Evolutionary conservation across 2,888 invertebrate species (phyloP).

Genomic region (Galerucella pusilla): DNA sequence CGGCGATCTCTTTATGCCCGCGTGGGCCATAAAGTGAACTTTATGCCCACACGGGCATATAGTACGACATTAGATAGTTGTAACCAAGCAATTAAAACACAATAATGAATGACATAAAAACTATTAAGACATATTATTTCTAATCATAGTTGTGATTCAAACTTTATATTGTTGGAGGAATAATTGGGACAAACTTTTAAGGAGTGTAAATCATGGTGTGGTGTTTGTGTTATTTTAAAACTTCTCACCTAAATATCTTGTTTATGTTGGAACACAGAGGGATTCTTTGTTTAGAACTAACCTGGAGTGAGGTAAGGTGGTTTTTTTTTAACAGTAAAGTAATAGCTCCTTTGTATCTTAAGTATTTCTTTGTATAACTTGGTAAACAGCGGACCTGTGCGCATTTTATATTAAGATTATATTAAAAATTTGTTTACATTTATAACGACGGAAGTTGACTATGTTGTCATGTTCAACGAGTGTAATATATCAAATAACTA

Average conservation of each 20-base stretch:
- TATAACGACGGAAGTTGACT: not conserved
- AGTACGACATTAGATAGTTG: too few species aligned
- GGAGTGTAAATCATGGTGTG: conserved; percentile 24
- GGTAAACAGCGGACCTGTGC: not conserved
- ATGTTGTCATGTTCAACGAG: not conserved
- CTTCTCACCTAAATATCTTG: conserved; percentile 35
- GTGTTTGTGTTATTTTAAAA: conserved; percentile 30
- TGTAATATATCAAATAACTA: not conserved
- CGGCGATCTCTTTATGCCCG: too few species aligned
- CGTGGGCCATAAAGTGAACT: too few species aligned
- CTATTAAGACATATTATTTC: not conserved
- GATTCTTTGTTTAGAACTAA: conserved; percentile 26
- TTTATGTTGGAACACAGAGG: conserved; percentile 30
- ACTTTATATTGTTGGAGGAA: conserved; percentile 4
- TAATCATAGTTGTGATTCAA: too few species aligned
- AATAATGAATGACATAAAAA: too few species aligned
- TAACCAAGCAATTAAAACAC: too few species aligned
- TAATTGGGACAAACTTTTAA: conserved; percentile 3
- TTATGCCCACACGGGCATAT: too few species aligned
- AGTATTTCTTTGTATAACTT: not conserved
- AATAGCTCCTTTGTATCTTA: not conserved
- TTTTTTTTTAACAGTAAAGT: not conserved
- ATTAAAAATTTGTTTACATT: not conserved
- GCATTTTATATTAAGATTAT: not conserved
- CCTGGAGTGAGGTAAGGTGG: not conserved